Percentiles rank a stretch among this genome's conserved stretches.
phyloP scores from a whole-genome alignment of 1,140 invertebrate species.

The Ericerus pela region DNA sequence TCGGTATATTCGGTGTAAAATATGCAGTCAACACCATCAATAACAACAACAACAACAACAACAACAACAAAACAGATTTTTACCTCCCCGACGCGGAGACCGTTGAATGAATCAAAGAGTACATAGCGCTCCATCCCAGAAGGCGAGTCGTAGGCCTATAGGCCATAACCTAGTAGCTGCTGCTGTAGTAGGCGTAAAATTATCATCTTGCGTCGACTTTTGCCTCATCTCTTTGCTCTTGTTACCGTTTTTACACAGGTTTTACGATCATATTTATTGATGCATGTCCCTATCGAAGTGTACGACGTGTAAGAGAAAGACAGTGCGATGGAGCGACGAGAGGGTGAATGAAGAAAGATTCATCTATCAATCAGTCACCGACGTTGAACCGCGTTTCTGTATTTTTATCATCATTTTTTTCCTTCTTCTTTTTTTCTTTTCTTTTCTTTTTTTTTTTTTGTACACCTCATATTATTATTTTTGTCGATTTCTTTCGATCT shows the following conservation, averaged over 20 bases:
- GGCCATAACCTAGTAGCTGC: background rate
- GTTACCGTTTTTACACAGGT: background rate
- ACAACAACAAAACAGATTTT: background rate
- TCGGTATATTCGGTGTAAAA: constrained; percentile 7
- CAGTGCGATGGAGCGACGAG: too few relatives aligned
- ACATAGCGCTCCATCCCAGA: background rate
- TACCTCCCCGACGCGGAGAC: background rate
- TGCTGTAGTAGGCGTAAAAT: background rate
- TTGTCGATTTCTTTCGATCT: too few relatives aligned
- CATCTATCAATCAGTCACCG: constrained; percentile 8
- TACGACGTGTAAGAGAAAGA: too few relatives aligned
- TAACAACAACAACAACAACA: background rate
- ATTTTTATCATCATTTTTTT: constrained; percentile 5
- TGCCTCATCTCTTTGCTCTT: background rate
- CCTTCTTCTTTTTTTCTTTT: background rate
- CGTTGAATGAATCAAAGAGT: background rate
- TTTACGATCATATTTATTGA: constrained; percentile 8
- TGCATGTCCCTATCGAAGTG: constrained; percentile 4
- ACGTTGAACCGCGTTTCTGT: background rate
- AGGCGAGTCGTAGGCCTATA: background rate
- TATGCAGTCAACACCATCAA: background rate
- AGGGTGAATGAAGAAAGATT: constrained; percentile 1
- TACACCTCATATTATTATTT: too few relatives aligned
- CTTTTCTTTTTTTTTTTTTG: too few relatives aligned
- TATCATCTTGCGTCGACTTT: background rate